Conservation (phyloP, 2,113 vertebrate species). For the Tragulus kanchil region DNA sequence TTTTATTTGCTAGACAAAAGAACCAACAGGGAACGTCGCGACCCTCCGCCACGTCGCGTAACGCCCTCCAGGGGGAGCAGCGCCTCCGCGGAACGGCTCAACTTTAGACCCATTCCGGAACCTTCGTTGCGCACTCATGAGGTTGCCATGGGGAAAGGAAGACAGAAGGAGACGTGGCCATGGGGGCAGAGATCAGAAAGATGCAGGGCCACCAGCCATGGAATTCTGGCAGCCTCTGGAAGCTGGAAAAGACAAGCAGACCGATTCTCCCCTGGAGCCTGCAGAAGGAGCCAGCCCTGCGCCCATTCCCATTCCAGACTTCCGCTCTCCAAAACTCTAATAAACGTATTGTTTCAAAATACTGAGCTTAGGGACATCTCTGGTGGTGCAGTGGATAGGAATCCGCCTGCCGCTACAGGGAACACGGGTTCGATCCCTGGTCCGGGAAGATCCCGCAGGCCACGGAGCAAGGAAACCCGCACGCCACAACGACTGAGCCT, state of each 20-base stretch:
- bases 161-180: rapidly evolving
- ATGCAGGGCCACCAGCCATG: background rate
- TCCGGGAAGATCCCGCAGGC: background rate
- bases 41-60: background rate
- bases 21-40: background rate
- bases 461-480: background rate
- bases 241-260: background rate
- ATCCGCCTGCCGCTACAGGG: background rate
- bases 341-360: background rate
- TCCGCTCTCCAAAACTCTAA: background rate
- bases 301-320: background rate
- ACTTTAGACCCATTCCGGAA: background rate
- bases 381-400: background rate
- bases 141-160: background rate
- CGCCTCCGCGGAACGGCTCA: rapidly evolving
- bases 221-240: background rate
- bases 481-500: background rate
- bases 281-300: background rate
- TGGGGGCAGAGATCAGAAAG: background rate
- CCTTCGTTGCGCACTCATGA: rapidly evolving
- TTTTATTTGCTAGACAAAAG: background rate
- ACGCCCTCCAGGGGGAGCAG: background rate
- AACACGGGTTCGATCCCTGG: background rate
- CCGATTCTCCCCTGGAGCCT: background rate
- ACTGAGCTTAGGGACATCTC: background rate